phyloP scores from a whole-genome alignment of 2,888 invertebrate species.

The Ophioninae sp. region DNA sequence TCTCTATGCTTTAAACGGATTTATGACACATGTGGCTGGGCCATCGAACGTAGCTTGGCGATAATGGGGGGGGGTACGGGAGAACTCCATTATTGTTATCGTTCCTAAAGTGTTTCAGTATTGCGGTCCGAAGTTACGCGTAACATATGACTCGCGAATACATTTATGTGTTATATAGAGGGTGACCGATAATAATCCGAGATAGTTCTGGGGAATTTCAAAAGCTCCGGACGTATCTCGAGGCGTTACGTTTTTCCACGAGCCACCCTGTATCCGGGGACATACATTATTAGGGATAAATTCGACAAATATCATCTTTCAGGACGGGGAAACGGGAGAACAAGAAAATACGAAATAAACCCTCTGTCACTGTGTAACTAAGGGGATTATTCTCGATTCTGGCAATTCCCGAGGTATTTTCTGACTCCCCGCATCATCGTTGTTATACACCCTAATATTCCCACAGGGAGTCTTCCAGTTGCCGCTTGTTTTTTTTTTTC shows the following conservation, averaged over 20 bases:
- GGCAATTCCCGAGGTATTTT: slow-evolving; percentile 64
- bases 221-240: too few species aligned
- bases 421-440: slow-evolving; percentile 57
- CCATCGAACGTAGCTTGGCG: background rate
- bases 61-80: slow-evolving; percentile 1
- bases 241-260: background rate
- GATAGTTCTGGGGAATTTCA: too few species aligned
- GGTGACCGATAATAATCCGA: background rate
- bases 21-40: slow-evolving; percentile 54
- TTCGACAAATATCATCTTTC: slow-evolving; percentile 48
- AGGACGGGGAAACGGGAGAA: slow-evolving; percentile 11
- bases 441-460: slow-evolving; percentile 39
- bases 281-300: slow-evolving; percentile 53
- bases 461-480: slow-evolving; percentile 57
- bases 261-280: background rate
- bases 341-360: slow-evolving; percentile 45
- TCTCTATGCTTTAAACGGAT: slow-evolving; percentile 67
- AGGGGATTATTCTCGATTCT: slow-evolving; percentile 65
- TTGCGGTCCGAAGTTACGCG: too few species aligned
- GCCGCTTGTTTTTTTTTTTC: slow-evolving; percentile 2
- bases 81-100: background rate
- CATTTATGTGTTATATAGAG: too few species aligned
- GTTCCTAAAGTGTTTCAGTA: too few species aligned
- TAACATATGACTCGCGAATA: too few species aligned
- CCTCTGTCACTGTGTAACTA: slow-evolving; percentile 63